These are phyloP conservation scores for Heliconius melpomene DNA, from an alignment of 1,140 invertebrate genomes.

Conservation along the genomic window DNA sequence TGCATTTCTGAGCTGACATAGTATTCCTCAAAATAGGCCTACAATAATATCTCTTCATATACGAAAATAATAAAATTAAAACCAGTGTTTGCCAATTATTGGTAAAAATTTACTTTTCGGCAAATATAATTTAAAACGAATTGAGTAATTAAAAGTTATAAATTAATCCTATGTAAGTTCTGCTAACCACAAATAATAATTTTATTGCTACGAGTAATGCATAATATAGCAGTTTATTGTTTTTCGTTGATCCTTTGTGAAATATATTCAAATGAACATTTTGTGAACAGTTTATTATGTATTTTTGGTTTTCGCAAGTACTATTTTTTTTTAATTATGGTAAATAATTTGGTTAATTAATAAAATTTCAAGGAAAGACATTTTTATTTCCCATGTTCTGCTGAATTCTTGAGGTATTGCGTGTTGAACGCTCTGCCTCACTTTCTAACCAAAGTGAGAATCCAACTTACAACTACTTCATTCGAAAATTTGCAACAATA, in stretches of 20 bases:
- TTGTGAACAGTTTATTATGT: too few relatives aligned
- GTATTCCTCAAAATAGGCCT: background rate
- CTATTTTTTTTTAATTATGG: too few relatives aligned
- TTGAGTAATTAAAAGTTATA: background rate
- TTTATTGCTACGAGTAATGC: background rate
- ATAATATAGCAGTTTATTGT: background rate
- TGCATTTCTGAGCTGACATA: background rate
- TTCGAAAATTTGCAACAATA: too few relatives aligned
- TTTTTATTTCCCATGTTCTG: too few relatives aligned
- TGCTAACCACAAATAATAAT: slow-evolving; percentile 9
- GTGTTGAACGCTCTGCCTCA: too few relatives aligned
- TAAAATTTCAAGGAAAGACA: background rate
- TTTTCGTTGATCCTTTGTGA: slow-evolving; percentile 1
- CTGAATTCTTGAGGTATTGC: too few relatives aligned
- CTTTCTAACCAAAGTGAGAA: too few relatives aligned
- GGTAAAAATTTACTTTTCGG: background rate
- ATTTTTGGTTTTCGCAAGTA: too few relatives aligned
- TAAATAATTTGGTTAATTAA: background rate
- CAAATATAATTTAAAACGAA: background rate
- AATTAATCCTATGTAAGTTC: slow-evolving; percentile 14
- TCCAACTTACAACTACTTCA: too few relatives aligned
- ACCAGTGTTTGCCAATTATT: background rate
- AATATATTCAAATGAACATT: background rate
- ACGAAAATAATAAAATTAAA: background rate
- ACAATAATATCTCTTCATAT: background rate